Evolutionary conservation across 2,113 vertebrate species (phyloP), one percentile per base, ranked within the genome.

Genomic region (Brienomyrus brachyistius): DNA sequence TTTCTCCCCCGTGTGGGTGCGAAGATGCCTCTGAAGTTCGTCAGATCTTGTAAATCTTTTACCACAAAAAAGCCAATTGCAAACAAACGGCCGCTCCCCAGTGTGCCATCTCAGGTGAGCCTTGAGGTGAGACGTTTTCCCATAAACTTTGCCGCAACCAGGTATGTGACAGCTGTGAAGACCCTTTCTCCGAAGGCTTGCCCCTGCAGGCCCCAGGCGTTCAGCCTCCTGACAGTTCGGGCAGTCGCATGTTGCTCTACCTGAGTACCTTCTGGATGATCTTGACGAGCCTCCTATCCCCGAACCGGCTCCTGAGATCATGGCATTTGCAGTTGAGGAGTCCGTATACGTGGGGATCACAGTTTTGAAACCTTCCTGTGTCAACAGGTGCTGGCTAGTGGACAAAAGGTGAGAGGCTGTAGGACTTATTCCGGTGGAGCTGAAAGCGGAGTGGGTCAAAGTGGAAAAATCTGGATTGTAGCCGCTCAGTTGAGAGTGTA

Each of bases 221-320:
- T 99, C 98, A 13, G 98, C 98, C 96, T 99, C 98, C 94, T 99
- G 98, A 93, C 98, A 99, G 94, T 99, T 99, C 87, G 98, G 98
- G 93, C 98, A 99, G 94, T 99, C 98, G 94, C 98, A 99, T 47
- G 98, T 99, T 88, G 98, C 98, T 45, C 98, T 95, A 80, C 98
- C 98, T 8, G 98, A 98, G 94, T 99, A 99, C 90, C 98, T 96
- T 91, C 98, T 94, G 90, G 98, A 98, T 0, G 98, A 98, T 92
- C 97, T 96, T 1, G 94, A 97, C 62, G 88, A 97, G 93, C 96
- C 95, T 45, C 97, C 97, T 92, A 97, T 97, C 90, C 97, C 96
- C 86, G 97, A 97, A 0, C 97, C 95, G 80, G 96, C 97, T 4
- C 97, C 97, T 4, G 97, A 97, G 50, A 98, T 98, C 89, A 98